These are phyloP conservation scores for Pasiphila rectangulata DNA, from an alignment of 2,888 invertebrate genomes.

Conservation along the genomic window DNA sequence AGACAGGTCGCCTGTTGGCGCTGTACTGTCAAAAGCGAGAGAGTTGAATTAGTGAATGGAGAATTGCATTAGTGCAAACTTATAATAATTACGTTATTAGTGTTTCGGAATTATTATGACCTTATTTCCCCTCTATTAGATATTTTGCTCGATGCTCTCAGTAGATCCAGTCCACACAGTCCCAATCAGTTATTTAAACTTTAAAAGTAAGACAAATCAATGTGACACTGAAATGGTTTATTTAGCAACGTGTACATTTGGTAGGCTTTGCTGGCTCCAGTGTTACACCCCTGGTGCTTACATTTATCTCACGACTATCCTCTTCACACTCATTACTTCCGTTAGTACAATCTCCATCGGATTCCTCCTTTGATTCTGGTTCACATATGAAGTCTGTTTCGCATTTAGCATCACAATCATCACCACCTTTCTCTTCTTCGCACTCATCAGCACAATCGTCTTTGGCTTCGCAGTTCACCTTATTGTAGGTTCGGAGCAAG, in stretches of 20 bases:
- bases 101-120: too few relatives aligned
- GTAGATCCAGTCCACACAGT: too few relatives aligned
- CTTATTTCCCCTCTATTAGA: too few relatives aligned
- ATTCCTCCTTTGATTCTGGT: conserved; percentile 24
- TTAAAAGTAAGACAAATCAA: not conserved
- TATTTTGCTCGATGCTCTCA: too few relatives aligned
- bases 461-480: conserved; percentile 42
- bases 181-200: too few relatives aligned
- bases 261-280: not conserved
- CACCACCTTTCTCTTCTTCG: conserved; percentile 16
- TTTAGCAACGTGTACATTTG: conserved; percentile 26
- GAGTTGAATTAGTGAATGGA: too few relatives aligned
- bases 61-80: too few relatives aligned
- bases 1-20: too few relatives aligned
- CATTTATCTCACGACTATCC: conserved; percentile 21
- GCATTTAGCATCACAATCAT: conserved; percentile 39
- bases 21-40: too few relatives aligned
- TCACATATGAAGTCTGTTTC: conserved; percentile 41
- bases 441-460: conserved; percentile 46
- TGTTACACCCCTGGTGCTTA: conserved; percentile 18
- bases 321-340: conserved; percentile 29
- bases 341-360: conserved; percentile 20
- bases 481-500: conserved; percentile 37
- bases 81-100: too few relatives aligned
- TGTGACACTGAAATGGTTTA: conserved; percentile 14